Base-by-base conservation (phyloP, 1,140 invertebrate species). In the Euglossa dilemma region DNA sequence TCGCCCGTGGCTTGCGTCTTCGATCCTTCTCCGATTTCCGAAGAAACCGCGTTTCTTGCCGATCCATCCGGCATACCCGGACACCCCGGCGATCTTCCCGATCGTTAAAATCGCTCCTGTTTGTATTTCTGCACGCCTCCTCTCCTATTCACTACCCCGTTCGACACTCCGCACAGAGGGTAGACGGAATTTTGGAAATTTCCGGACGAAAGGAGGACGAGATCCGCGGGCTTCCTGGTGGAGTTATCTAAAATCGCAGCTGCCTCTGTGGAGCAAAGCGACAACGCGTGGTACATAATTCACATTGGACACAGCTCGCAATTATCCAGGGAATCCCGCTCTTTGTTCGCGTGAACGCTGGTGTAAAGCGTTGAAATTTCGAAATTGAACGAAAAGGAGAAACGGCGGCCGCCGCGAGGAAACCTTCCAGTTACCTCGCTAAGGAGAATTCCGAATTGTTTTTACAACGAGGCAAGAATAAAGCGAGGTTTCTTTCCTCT, bases 301-400 rank as follows among this genome's bases (percentile, higher is more conserved):
- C 78, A 80, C 72, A 80, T 80, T 80, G 11, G 78, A 73, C 50
- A 73, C 78, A 63, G 47, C 8, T 50, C 28, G 57, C 57, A 80
- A 80, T 80, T 80, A 80, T 52, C 45, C 23, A 45, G 69, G 20
- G 45, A 20, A 43, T 28, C 16, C 20, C 16, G 45, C 23, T 61
- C 47, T 72, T 80, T 80, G 78, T 63, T 73, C 56, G 71, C 18
- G 25, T 23, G 23, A 43, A 25, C 45, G 20, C 50, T 12, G 8
- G 45, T 50, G 20, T 23, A 71, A 23, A 28, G 8, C 25, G 50
- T 71, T 71, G 23, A 20, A 72, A 59, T 79, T 70, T 59, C 45
- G 43, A 63, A 47, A 63, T 63, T 50, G 25, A 23, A 75, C 7
- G 20, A 6, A 23, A 0, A 47, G 16, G 73, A 63, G 20, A 50